These are phyloP conservation scores for Phyllotreta striolata DNA, from an alignment of 2,888 invertebrate species.

Conservation along the genomic window DNA sequence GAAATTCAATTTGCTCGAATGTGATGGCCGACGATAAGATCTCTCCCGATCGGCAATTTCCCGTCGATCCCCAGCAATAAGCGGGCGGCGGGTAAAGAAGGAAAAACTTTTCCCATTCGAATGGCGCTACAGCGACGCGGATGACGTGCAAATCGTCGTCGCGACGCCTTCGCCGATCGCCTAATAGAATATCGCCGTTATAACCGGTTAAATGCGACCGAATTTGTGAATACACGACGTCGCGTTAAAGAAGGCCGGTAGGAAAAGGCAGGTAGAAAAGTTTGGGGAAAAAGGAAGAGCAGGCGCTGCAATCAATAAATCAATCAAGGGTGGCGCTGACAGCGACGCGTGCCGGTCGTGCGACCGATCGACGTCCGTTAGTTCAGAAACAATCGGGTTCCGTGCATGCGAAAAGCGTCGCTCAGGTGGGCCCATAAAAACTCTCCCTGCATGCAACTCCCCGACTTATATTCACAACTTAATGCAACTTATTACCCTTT, in stretches of 20 bases:
- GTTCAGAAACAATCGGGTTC: constrained; percentile 35
- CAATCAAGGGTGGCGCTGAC: constrained; percentile 43
- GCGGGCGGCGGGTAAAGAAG: constrained; percentile 30
- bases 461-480: constrained; percentile 41
- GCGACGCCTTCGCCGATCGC: constrained; percentile 50
- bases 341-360: constrained; percentile 39
- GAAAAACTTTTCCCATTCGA: constrained; percentile 30
- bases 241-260: neutral
- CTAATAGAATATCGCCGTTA: constrained; percentile 22
- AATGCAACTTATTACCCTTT: constrained; percentile 31
- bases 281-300: constrained; percentile 30
- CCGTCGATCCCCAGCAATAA: constrained; percentile 41
- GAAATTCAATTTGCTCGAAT: constrained; percentile 53
- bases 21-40: constrained; percentile 46
- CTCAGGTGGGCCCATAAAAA: constrained; percentile 36
- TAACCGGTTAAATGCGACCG: no score
- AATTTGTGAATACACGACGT: no score
- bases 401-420: constrained; percentile 37
- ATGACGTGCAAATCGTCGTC: constrained; percentile 57
- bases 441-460: constrained; percentile 27
- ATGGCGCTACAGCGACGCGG: constrained; percentile 53
- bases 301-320: constrained; percentile 41
- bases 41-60: constrained; percentile 54
- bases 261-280: constrained; percentile 21
- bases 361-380: constrained; percentile 31